Conservation (phyloP, 2,888 invertebrate genomes). For the Drosophila histrio region DNA sequence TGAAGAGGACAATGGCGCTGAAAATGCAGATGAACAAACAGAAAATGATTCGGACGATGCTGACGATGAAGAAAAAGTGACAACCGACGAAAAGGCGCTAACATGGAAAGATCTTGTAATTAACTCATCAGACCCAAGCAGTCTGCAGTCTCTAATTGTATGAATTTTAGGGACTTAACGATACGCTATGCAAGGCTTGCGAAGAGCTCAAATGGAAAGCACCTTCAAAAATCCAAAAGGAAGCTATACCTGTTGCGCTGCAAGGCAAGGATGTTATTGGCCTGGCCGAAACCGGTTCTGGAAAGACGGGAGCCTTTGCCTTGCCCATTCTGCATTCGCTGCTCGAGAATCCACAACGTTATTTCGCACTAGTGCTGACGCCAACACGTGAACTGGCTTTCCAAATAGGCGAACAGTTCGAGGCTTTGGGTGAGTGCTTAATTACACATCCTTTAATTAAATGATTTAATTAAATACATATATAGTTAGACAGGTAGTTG, state of each 20-base stretch:
- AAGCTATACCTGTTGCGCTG: constrained; percentile 96
- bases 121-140: neutral
- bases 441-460: no score
- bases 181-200: constrained; percentile 95
- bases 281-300: constrained; percentile 90
- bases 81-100: constrained; percentile 56
- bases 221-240: constrained; percentile 97
- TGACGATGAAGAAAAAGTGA: constrained; percentile 27
- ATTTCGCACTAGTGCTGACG: constrained; percentile 96
- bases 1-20: constrained; percentile 37
- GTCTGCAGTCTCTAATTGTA: neutral
- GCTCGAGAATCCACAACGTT: constrained; percentile 95
- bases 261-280: constrained; percentile 90
- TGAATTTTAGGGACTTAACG: constrained; percentile 91
- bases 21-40: constrained; percentile 32
- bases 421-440: constrained; percentile 91
- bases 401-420: constrained; percentile 99
- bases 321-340: constrained; percentile 96
- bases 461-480: no score
- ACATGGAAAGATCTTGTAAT: constrained; percentile 88
- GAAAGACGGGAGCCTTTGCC: constrained; percentile 99
- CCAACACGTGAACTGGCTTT: constrained; percentile 99
- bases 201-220: constrained; percentile 95
- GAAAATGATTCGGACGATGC: constrained; percentile 31
- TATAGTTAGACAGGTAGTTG: no score